Evolutionary conservation across 1,140 invertebrate genomes (phyloP), one percentile per base, ranked within the genome.

Genomic region (Rhopalosiphum maidis): DNA sequence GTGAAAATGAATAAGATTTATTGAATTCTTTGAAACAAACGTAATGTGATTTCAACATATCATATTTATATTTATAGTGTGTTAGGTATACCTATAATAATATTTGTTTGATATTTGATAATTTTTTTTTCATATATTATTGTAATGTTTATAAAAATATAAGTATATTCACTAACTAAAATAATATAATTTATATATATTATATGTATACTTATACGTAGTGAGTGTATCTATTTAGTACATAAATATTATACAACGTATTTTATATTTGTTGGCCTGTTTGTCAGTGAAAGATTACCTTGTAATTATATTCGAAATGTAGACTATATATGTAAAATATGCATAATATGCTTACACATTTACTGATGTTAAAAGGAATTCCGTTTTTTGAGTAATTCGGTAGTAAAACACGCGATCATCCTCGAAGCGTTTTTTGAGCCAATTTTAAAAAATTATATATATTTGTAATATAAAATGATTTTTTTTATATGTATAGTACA

Each of bases 331-430:
- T 90, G 37, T 54, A 60, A 77, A n/a, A 90, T 41, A 37, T 89
- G 35, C 1, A 30, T 18, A 15, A 30, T 18, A 15, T n/a, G 60
- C 2, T 77, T 77, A 77, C n/a, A 41, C 23, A 60, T 43, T 55
- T 51, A 92, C 46, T 11, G 35, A 51, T n/a, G 35, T 46, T 54
- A n/a, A 25, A 55, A 21, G 37, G 30, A 86, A 86, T 93, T 83
- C 43, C 30, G n/a, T 87, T 90, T 94, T 41, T 48, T 22, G 77
- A 82, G 54, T 94, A 86, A 85, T 77, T 94, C 85, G 30, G 90
- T 85, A 86, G 89, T n/a, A 23, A 25, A 46, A 83, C 87, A 90
- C 88, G 93, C 88, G n/a, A 90, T 83, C 43, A 77, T 83, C 43
- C 82, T 25, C 30, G 21, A 48, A 82, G 93, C 82, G 93, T 90